These are phyloP conservation scores for Tolypeutes matacus DNA, from an alignment of 2,797 vertebrate species.

Conservation along the genomic window DNA sequence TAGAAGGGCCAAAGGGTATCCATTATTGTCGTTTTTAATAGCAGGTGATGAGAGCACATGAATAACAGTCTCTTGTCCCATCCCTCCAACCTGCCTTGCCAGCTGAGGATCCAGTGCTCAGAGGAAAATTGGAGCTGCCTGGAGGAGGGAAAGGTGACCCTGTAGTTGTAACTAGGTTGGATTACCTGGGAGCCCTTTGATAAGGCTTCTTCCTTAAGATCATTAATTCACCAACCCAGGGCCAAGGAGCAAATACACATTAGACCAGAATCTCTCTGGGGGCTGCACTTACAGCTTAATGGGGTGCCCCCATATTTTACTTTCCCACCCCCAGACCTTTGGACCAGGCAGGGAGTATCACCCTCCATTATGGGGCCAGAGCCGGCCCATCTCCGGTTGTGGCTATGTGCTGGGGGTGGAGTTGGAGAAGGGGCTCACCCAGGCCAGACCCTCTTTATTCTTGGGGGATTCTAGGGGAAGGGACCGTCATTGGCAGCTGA, in stretches of 20 bases:
- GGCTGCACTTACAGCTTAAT: neutral
- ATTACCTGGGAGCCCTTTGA: slow-evolving; percentile 18
- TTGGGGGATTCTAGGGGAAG: neutral
- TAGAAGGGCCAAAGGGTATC: too few species aligned
- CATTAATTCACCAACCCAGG: neutral
- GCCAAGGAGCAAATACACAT: neutral
- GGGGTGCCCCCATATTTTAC: neutral
- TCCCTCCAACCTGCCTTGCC: neutral
- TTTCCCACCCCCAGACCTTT: too few species aligned
- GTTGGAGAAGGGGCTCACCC: neutral
- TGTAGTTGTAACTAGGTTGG: neutral
- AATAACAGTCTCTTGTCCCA: neutral
- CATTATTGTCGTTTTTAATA: neutral
- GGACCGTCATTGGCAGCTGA: neutral
- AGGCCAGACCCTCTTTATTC: neutral
- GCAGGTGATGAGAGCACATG: neutral
- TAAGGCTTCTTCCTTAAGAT: slow-evolving; percentile 20
- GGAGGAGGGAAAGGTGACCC: neutral
- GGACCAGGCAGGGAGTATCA: neutral
- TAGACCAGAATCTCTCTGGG: neutral
- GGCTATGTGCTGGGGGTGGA: neutral
- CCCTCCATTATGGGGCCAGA: neutral
- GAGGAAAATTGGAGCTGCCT: neutral
- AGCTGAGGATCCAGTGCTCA: neutral
- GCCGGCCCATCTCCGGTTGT: neutral